Percentiles rank a stretch among this genome's conserved stretches.
These are phyloP conservation scores for Onychomys leucogaster DNA, from an alignment of 2,797 vertebrate genomes.

Conservation along the genomic window DNA sequence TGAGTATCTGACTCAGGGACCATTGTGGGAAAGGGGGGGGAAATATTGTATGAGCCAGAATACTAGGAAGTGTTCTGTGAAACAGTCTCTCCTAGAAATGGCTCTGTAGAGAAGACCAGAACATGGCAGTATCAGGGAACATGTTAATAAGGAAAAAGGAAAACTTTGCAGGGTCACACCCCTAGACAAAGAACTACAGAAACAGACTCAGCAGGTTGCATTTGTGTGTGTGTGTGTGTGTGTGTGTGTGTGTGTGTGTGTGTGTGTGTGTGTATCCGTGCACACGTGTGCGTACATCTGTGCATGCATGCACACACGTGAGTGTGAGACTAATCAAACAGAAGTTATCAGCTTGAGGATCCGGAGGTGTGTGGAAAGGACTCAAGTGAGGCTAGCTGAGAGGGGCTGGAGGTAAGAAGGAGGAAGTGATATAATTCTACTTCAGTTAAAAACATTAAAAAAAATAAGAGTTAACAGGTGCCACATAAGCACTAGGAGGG, in stretches of 20 bases:
- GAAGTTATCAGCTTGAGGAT: background rate
- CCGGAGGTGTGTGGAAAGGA: background rate
- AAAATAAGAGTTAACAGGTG: constrained; percentile 22
- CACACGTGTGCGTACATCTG: too few species aligned
- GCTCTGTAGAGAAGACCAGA: background rate
- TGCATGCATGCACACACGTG: too few species aligned
- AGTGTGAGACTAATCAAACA: background rate
- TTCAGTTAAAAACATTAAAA: background rate
- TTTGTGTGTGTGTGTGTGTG: background rate
- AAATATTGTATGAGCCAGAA: background rate
- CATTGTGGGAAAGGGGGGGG: background rate
- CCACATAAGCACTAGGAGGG: background rate
- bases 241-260: background rate
- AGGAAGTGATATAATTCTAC: background rate
- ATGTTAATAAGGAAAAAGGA: background rate
- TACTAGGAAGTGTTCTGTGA: background rate
- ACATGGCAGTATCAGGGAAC: background rate
- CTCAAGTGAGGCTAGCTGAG: background rate
- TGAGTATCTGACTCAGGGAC: background rate
- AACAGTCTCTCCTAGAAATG: background rate
- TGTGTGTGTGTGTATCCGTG: background rate
- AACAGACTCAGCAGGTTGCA: background rate
- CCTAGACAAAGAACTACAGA: background rate
- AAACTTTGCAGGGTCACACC: background rate
- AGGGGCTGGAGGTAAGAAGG: background rate